Conservation (phyloP, 2,888 invertebrate genomes). For the Arctia plantaginis region DNA sequence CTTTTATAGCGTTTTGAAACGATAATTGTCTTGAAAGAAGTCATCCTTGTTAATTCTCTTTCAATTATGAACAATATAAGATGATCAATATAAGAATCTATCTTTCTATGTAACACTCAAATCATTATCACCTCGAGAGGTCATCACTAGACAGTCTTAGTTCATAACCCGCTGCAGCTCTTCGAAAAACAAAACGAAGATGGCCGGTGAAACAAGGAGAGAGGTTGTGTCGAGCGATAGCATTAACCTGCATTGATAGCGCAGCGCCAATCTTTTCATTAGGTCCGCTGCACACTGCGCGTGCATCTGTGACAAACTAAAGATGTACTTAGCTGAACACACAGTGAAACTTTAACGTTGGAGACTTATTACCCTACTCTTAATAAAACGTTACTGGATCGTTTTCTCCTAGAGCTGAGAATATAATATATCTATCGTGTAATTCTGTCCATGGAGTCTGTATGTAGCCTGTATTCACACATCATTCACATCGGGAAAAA, state of each 20-base stretch:
- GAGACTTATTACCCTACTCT: not conserved
- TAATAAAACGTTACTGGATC: not conserved
- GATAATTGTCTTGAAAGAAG: no score
- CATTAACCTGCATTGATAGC: slow-evolving; percentile 19
- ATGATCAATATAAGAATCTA: no score
- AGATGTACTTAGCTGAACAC: not conserved
- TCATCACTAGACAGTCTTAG: not conserved
- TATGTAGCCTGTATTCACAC: no score
- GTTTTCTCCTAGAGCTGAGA: not conserved
- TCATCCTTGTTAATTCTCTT: no score
- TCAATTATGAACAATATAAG: no score
- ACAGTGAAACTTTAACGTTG: not conserved
- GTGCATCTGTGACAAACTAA: not conserved
- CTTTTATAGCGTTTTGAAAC: no score
- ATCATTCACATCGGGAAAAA: no score
- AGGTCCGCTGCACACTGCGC: slow-evolving; percentile 8
- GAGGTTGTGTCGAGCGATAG: slow-evolving; percentile 9
- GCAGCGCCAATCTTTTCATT: slow-evolving; percentile 3
- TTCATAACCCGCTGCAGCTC: not conserved
- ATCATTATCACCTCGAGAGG: no score
- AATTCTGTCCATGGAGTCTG: no score
- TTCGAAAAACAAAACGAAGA: slow-evolving; percentile 2
- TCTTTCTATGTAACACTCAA: no score
- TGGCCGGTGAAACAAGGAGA: not conserved
- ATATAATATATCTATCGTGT: no score